phyloP scores from a whole-genome alignment of 2,113 vertebrate genomes.

The Rynchops niger region DNA sequence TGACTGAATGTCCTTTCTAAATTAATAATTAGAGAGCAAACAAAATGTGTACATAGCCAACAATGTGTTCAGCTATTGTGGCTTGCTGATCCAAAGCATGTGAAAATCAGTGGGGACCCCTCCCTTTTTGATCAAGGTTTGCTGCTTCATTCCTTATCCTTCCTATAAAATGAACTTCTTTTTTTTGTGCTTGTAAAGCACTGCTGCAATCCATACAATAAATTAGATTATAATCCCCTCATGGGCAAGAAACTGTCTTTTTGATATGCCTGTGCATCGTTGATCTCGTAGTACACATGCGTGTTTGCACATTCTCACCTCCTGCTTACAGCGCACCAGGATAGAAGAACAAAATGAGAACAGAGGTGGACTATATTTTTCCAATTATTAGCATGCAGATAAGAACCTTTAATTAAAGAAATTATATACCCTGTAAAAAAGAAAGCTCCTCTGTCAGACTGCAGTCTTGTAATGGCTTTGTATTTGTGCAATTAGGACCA shows the following conservation, averaged over 20 bases:
- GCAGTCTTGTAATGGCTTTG: conserved; percentile 28
- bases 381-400: conserved; percentile 39
- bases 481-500: conserved; percentile 38
- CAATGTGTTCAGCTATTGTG: neutral
- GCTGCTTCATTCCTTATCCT: neutral
- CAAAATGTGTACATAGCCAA: neutral
- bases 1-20: conserved; percentile 25
- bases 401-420: conserved; percentile 48
- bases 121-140: neutral
- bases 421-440: neutral
- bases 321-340: neutral
- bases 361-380: conserved; percentile 1
- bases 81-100: neutral
- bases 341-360: neutral
- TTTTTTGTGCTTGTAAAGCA: neutral
- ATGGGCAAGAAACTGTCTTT: conserved; percentile 35
- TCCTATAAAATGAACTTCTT: neutral
- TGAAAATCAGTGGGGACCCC: neutral
- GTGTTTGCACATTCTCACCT: neutral
- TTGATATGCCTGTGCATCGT: conserved; percentile 16
- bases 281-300: neutral
- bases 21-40: conserved; percentile 59
- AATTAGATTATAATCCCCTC: conserved; percentile 54
- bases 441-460: neutral
- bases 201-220: conserved; percentile 19